phyloP scores from a whole-genome alignment of 2,113 vertebrate genomes.

The Poecile atricapillus region DNA sequence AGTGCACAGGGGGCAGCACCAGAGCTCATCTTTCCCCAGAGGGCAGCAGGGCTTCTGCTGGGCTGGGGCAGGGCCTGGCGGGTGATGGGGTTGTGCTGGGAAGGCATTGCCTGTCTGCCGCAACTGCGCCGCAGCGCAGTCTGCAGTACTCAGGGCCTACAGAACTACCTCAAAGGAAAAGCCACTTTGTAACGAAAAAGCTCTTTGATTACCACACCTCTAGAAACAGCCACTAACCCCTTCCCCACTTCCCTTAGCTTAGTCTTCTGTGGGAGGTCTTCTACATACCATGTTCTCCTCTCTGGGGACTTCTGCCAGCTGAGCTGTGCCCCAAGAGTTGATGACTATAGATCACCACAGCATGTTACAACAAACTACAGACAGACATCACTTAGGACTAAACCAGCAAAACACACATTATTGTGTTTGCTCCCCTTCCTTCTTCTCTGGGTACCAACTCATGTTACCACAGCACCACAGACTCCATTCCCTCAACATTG shows the following conservation, averaged over 20 bases:
- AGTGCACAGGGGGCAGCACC: not conserved
- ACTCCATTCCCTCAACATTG: not conserved
- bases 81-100: fast-evolving
- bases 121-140: fast-evolving
- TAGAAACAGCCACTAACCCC: not conserved
- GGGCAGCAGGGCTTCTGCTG: not conserved
- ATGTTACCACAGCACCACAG: not conserved
- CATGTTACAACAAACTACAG: not conserved
- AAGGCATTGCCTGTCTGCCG: not conserved
- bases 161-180: not conserved
- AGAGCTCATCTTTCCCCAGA: not conserved
- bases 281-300: not conserved
- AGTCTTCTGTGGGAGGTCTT: not conserved
- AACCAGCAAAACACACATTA: not conserved
- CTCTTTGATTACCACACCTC: not conserved
- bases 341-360: not conserved
- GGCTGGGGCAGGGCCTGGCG: not conserved
- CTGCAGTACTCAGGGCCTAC: not conserved
- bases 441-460: not conserved
- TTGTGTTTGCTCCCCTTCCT: not conserved
- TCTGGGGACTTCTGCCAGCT: not conserved
- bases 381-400: not conserved
- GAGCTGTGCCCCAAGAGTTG: not conserved
- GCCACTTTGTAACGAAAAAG: not conserved
- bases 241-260: not conserved